phyloP scores from a whole-genome alignment of 2,797 vertebrate species.

The Tympanoctomys barrerae region DNA sequence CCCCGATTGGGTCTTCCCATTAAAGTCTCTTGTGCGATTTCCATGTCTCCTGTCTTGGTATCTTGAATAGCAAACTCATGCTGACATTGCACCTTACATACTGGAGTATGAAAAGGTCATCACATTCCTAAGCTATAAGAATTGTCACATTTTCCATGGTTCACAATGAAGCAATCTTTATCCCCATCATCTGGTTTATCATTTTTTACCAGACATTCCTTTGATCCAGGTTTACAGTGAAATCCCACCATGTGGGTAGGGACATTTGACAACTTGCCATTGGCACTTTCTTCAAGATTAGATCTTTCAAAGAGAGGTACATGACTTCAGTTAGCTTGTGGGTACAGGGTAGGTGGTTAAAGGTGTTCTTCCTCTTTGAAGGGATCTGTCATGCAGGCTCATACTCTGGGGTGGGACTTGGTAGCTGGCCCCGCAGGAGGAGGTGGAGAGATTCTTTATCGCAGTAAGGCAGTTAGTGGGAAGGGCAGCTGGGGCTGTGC shows the following conservation, averaged over 20 bases:
- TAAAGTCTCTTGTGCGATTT: not conserved
- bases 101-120: not conserved
- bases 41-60: not conserved
- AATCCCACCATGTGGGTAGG: not conserved
- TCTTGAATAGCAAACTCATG: not conserved
- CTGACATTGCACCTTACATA: not conserved
- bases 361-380: not conserved
- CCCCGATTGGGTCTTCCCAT: not conserved
- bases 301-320: not conserved
- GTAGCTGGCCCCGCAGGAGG: no score
- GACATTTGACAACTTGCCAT: not conserved
- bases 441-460: not conserved
- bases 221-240: not conserved
- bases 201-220: constrained; percentile 3
- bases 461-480: not conserved
- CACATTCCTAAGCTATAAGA: not conserved
- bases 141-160: constrained; percentile 1
- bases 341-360: not conserved
- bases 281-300: not conserved
- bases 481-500: not conserved
- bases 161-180: not conserved
- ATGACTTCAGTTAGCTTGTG: not conserved
- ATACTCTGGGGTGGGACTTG: not conserved
- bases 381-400: not conserved
- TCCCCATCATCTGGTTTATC: not conserved